Evolutionary conservation across 1,140 invertebrate genomes (phyloP).

Genomic region (Dendrolimus kikuchii): DNA sequence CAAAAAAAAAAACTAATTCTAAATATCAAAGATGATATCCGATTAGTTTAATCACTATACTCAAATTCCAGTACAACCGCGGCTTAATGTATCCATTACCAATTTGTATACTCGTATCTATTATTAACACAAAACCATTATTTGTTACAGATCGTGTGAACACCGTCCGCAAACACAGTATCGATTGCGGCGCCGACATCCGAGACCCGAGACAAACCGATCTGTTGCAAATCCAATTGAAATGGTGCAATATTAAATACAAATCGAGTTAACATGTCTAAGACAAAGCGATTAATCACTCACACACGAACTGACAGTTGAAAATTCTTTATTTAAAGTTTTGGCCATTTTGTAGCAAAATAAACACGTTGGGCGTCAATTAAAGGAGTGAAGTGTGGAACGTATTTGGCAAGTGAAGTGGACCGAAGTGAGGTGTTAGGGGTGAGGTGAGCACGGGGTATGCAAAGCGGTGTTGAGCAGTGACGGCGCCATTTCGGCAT

Average conservation of each 20-base stretch:
- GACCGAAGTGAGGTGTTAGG: constrained; percentile 7
- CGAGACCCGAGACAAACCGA: constrained; percentile 22
- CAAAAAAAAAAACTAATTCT: too few species aligned
- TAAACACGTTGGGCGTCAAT: background rate
- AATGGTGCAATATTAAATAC: constrained; percentile 16
- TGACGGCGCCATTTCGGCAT: constrained; percentile 40
- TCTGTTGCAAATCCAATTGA: constrained; percentile 20
- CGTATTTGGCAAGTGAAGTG: background rate
- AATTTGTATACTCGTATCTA: constrained; percentile 34
- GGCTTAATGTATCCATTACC: constrained; percentile 28
- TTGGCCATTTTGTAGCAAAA: background rate
- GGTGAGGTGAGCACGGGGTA: constrained; percentile 24
- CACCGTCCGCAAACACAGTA: constrained; percentile 15
- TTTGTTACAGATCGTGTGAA: constrained; percentile 56
- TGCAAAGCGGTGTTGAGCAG: constrained; percentile 44
- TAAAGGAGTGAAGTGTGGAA: background rate
- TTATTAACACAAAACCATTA: constrained; percentile 39
- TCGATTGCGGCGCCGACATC: constrained; percentile 23
- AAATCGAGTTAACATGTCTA: too few species aligned
- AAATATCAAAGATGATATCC: too few species aligned
- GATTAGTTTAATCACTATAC: too few species aligned
- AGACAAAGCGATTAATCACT: background rate
- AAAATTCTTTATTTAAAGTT: background rate
- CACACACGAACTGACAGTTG: constrained; percentile 1
- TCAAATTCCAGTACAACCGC: background rate